Base-by-base conservation (phyloP, 1,140 invertebrate species). In the Drosophila pectinifera region DNA sequence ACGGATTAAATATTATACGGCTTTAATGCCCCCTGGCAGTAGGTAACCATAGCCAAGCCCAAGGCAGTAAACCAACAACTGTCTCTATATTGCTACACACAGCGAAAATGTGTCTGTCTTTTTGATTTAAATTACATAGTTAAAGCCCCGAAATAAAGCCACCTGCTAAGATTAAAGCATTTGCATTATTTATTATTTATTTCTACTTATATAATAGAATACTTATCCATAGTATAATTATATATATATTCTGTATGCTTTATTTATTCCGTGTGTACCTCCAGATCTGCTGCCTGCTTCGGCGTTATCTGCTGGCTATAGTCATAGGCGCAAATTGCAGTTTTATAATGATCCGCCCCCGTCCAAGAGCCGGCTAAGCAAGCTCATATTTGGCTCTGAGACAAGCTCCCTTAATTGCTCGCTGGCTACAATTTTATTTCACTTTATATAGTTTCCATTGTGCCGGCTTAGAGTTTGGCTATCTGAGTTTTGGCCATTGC, bases 1-100 rank as follows among this genome's bases (percentile, higher is more conserved):
- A 90, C 67, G 85, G 85, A 84, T 89, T 89, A 89, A 85, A 81
- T 89, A 81, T 84, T 81, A 85, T 84, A 84, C 70, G 84, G 80
- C 63, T 85, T 90, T 90, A 79, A 90, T 85, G 72, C 65, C 65
- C 72, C 73, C 49, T 59, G 55, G 73, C 62, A 59, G 73, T 68
- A 77, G 73, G 73, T 68, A 77, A 59, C 53, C 73, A 65, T 49
- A 74, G 72, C 55, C 70, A 54, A 62, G 53, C 45, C 73, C 73
- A 65, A 67, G 72, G 61, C 73, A 75, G 38, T 75, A 58, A 53
- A 58, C 45, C 43, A 41, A 39, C 49, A 39, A 16, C 68, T 70
- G 51, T 75, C 69, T 74, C 41, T 43, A 24, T 43, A 16, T 39
- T 18, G 14, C 54, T 46, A 48, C 59, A 39, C 20, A 13, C 24